These are phyloP conservation scores for Hyles euphorbiae DNA, from an alignment of 1,140 invertebrate genomes.

Conservation along the genomic window DNA sequence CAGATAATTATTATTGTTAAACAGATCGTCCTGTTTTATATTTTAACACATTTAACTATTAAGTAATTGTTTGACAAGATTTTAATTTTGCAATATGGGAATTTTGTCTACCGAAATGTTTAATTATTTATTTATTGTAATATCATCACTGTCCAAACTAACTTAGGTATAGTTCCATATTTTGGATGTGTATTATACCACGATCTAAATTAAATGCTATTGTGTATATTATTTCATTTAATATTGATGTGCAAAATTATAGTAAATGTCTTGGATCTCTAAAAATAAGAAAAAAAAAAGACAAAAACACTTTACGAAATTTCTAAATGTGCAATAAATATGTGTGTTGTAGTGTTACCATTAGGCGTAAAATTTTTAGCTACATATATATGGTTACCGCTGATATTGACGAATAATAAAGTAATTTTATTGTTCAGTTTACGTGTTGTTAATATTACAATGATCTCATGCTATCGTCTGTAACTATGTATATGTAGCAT, in stretches of 20 bases:
- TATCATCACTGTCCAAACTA: slow-evolving; percentile 70
- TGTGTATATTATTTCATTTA: slow-evolving; percentile 72
- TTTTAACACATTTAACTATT: slow-evolving; percentile 64
- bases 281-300: slow-evolving; percentile 71
- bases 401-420: slow-evolving; percentile 29
- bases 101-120: slow-evolving; percentile 53
- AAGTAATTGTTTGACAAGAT: slow-evolving; percentile 47
- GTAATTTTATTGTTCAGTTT: slow-evolving; percentile 47
- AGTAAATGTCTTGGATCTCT: slow-evolving; percentile 75
- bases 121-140: slow-evolving; percentile 43
- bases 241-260: slow-evolving; percentile 75
- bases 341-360: slow-evolving; percentile 76
- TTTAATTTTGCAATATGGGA: slow-evolving; percentile 46
- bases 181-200: slow-evolving; percentile 72
- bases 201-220: slow-evolving; percentile 69
- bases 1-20: slow-evolving; percentile 72
- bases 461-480: slow-evolving; percentile 59
- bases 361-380: slow-evolving; percentile 69
- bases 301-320: slow-evolving; percentile 73
- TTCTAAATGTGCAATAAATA: slow-evolving; percentile 77
- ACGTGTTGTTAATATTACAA: slow-evolving; percentile 49
- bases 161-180: slow-evolving; percentile 71
- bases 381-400: slow-evolving; percentile 55
- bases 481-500: slow-evolving; percentile 56
- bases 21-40: slow-evolving; percentile 65